Evolutionary conservation across 2,797 vertebrate species (phyloP), one percentile per base, ranked within the genome.

Genomic region (Borostomias antarcticus): DNA sequence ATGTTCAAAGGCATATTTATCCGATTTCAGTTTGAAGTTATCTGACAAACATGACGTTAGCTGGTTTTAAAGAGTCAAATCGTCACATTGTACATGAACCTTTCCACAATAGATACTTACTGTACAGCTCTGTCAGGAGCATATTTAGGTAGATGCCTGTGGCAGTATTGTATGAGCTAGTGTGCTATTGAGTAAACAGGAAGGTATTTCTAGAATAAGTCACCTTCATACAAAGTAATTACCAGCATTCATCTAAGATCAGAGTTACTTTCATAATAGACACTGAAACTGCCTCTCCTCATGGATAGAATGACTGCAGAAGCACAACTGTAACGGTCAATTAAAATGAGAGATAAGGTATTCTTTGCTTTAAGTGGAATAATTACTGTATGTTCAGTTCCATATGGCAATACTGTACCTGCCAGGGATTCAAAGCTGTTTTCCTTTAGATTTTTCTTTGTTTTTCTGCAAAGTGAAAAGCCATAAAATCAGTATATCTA

Each of bases 301-400:
- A 86, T 81, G 53, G 64, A 82, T 80, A 80, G 77, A 83, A 86
- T 83, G 81, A 85, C 89, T 81, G 84, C 84, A 88, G 82, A 88
- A 82, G 85, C 87, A 77, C 77, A 81, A 75, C 79, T 66, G 75
- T 89, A 89, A 90, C 89, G 91, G 89, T 90, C 90, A 92, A 93
- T 93, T 93, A 92, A 92, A 91, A 91, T 88, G 88, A 91, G 90
- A 89, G 78, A 92, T 91, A 91, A 88, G 84, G 77, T 80, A 72
- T 79, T 73, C 77, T 75, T 72, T 79, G 74, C 81, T 86, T 86
- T 84, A 79, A 86, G 81, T 79, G 79, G 75, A 88, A 83, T 76
- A 74, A 82, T 82, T 68, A n/a, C n/a, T n/a, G n/a, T n/a, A 81
- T 81, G 78, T 88, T 84, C 82, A 74, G 69, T 89, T 90, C 84